Percentiles rank a stretch among this genome's conserved stretches.
Evolutionary conservation across 2,888 invertebrate species (phyloP).

Genomic region (Nephrotoma flavescens): DNA sequence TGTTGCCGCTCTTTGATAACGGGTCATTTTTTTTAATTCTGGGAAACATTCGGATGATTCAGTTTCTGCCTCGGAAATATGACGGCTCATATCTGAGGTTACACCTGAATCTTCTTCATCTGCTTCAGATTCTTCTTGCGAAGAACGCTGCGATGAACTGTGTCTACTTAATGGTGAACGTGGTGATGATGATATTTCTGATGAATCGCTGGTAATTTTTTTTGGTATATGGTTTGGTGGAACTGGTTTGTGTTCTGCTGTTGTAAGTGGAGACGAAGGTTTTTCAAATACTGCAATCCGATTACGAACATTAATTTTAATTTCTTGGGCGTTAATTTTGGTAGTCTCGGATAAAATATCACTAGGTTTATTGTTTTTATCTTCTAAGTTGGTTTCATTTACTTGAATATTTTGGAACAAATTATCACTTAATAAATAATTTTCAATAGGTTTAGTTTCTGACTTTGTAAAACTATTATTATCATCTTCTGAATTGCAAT

Average conservation of each 20-base stretch:
- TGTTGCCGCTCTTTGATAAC: conserved; percentile 54
- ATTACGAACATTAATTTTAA: conserved; percentile 26
- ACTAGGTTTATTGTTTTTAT: neutral
- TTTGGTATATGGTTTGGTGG: neutral
- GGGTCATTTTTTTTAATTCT: conserved; percentile 39
- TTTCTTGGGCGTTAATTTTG: conserved; percentile 14
- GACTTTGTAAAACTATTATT: conserved; percentile 8
- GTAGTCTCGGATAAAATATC: neutral
- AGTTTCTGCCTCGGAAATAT: conserved; percentile 48
- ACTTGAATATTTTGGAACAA: conserved; percentile 2
- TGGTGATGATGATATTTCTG: neutral
- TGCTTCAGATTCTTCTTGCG: conserved; percentile 31
- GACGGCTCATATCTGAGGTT: conserved; percentile 51
- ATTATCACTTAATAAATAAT: neutral
- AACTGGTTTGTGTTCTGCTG: neutral
- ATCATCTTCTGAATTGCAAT: neutral
- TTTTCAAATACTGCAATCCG: conserved; percentile 23
- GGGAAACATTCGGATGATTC: conserved; percentile 43
- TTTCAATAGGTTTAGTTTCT: conserved; percentile 9
- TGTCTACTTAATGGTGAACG: conserved; percentile 21
- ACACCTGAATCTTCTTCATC: conserved; percentile 58
- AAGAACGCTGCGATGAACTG: conserved; percentile 29
- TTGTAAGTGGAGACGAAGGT: neutral
- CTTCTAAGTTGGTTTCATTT: neutral
- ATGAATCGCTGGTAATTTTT: neutral